phyloP scores from a whole-genome alignment of 2,113 vertebrate species.

The Peromyscus polionotus region DNA sequence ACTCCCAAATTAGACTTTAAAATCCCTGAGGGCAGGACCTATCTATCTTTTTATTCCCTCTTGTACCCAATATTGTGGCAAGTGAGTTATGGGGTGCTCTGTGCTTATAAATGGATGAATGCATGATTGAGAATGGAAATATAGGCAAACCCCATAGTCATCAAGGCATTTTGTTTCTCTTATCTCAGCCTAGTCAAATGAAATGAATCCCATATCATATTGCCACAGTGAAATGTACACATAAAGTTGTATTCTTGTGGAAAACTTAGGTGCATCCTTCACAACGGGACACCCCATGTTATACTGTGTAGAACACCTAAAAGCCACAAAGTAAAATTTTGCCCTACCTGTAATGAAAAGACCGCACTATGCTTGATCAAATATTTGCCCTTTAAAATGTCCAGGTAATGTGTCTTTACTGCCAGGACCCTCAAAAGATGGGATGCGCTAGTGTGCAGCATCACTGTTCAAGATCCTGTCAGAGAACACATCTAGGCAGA shows the following conservation, averaged over 20 bases:
- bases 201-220: slow-evolving; percentile 53
- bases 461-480: background rate
- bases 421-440: background rate
- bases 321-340: background rate
- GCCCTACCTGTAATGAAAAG: background rate
- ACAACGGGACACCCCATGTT: background rate
- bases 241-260: slow-evolving; percentile 2
- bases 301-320: slow-evolving; percentile 1
- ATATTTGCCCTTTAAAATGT: slow-evolving; percentile 39
- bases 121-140: slow-evolving; percentile 19
- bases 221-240: slow-evolving; percentile 8
- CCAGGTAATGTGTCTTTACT: background rate
- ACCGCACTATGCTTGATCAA: background rate
- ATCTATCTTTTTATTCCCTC: slow-evolving; percentile 55
- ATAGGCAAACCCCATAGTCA: background rate
- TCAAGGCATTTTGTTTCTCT: slow-evolving; percentile 24
- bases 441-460: background rate
- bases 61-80: slow-evolving; percentile 47
- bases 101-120: slow-evolving; percentile 45
- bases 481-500: slow-evolving; percentile 2
- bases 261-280: background rate
- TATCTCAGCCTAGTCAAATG: slow-evolving; percentile 43
- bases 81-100: slow-evolving; percentile 18
- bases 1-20: slow-evolving; percentile 66
- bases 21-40: slow-evolving; percentile 56